phyloP scores from a whole-genome alignment of 1,140 invertebrate species.

The Dendrolimus punctatus region DNA sequence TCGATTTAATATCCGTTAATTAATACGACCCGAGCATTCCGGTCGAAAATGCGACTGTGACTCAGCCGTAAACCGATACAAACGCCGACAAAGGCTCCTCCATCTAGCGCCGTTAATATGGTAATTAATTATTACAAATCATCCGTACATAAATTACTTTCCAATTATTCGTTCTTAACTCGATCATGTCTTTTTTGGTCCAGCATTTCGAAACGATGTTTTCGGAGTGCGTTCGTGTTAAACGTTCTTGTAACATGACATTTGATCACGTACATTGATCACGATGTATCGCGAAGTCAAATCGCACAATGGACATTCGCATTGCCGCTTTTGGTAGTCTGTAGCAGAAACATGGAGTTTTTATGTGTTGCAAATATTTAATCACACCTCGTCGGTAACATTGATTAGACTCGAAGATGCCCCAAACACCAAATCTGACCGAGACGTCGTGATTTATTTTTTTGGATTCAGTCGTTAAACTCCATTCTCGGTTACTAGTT shows the following conservation, averaged over 20 bases:
- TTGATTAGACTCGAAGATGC: constrained; percentile 19
- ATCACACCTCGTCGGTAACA: constrained; percentile 31
- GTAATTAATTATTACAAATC: constrained; percentile 68
- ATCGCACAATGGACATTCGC: constrained; percentile 36
- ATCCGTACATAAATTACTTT: constrained; percentile 42
- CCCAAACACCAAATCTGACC: constrained; percentile 8
- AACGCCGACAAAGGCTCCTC: constrained; percentile 57
- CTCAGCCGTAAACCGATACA: constrained; percentile 55
- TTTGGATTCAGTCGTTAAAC: background rate
- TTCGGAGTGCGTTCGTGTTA: constrained; percentile 15
- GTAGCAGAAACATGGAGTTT: constrained; percentile 41
- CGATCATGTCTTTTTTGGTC: constrained; percentile 14
- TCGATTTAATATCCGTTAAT: constrained; percentile 69
- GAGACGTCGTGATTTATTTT: constrained; percentile 1
- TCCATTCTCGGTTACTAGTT: constrained; percentile 6
- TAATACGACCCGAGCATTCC: constrained; percentile 63
- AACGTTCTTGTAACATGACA: constrained; percentile 21
- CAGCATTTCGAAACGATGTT: constrained; percentile 8
- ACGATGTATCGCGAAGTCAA: constrained; percentile 26
- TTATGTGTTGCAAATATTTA: constrained; percentile 33
- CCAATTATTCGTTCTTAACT: constrained; percentile 37
- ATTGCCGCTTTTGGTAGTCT: constrained; percentile 37
- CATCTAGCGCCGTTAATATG: constrained; percentile 63
- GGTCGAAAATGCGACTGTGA: constrained; percentile 55
- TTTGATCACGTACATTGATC: constrained; percentile 39